Evolutionary conservation across 1,140 invertebrate genomes (phyloP), one percentile per base, ranked within the genome.

Genomic region (Atopsyche davidsoni): DNA sequence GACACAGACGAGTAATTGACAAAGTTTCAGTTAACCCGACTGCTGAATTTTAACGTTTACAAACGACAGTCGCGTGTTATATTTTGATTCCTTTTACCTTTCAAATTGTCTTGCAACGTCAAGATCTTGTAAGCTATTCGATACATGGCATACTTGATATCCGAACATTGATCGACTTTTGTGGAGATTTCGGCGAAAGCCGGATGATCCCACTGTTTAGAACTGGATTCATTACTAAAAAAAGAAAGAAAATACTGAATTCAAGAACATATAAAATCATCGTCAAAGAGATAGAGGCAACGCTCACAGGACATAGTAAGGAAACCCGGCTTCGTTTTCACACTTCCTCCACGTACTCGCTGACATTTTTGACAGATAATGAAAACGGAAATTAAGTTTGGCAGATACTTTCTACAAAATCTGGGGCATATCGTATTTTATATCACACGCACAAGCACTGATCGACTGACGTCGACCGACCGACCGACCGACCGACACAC

Each of bases 61-160:
- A 50, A 2, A 36, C 16, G 46, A 13, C 19, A 24, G 46, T 43
- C 17, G 34, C 34, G 23, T 42, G 19, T 42, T 42, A 9, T 42
- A 7, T 7, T 28, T 28, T n/a, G n/a, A 28, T 17, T 4, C 16
- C 4, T 17, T 18, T 75, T 75, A 83, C 81, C 75, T 64, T 75
- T 70, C 40, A 83, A 65, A 51, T 72, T 62, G 53, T 75, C 76
- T 71, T 90, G 88, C 48, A 92, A 64, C 45, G 77, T 75, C 57
- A 81, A 71, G 41, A 91, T 71, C 70, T 92, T 92, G 67, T 87
- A 82, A 11, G 87, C 87, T 34, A 86, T 85, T 59, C 87, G 73
- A 68, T 92, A 92, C 16, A 84, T 81, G 54, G 83, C 80, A 69
- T 89, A 91, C 64, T 84, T 80, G 23, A 91, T 82, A 53, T 80